Evolutionary conservation across 2,113 vertebrate species (phyloP).

Genomic region (Neoarius graeffei): DNA sequence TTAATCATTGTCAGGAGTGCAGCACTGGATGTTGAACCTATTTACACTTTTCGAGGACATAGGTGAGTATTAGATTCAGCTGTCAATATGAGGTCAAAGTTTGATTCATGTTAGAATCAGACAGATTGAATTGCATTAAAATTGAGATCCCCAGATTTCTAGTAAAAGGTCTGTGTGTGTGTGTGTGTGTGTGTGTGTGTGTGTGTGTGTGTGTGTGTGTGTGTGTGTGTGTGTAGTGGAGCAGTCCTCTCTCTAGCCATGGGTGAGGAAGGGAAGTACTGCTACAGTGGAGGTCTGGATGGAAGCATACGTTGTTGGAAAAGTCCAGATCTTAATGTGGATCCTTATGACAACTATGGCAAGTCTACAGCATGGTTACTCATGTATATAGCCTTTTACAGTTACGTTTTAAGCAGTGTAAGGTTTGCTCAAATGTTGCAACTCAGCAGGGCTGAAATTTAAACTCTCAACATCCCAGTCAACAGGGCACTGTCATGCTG

Average conservation of each 20-base stretch:
- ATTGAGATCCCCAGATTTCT: background rate
- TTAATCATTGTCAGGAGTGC: conserved; percentile 72
- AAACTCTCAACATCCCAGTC: background rate
- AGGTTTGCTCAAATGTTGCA: background rate
- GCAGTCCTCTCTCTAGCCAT: conserved; percentile 82
- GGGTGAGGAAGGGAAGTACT: conserved; percentile 78
- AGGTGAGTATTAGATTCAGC: conserved; percentile 68
- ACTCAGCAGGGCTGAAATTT: background rate
- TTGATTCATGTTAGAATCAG: background rate
- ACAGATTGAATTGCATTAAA: background rate
- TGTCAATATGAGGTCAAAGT: background rate
- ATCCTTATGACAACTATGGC: conserved; percentile 91
- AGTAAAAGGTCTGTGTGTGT: background rate
- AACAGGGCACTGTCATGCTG: background rate
- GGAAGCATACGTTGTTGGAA: conserved; percentile 83
- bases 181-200: background rate
- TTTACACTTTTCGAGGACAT: conserved; percentile 90
- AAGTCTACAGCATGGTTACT: conserved; percentile 46
- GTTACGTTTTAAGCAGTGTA: background rate
- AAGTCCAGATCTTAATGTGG: conserved; percentile 85
- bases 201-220: background rate
- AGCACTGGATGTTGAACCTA: conserved; percentile 86
- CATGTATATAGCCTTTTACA: background rate
- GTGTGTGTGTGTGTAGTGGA: conserved; percentile 71
- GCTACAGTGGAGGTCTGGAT: conserved; percentile 85